Conservation (phyloP, 64 coral and sea anemone genomes). For the Hydrozoanthus tunicans region DNA sequence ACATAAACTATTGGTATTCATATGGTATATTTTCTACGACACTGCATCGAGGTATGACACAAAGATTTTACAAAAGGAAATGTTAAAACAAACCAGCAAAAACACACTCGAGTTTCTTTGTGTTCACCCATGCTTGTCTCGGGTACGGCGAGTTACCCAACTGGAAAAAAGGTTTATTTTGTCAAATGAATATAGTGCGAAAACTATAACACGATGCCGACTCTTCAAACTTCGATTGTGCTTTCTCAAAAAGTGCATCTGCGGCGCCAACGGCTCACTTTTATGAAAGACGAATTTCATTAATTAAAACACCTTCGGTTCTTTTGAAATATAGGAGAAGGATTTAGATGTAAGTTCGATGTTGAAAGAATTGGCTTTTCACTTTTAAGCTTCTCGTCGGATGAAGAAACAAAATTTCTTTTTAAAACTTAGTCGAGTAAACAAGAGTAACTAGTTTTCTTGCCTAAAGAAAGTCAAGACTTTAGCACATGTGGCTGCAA, state of each 20-base stretch:
- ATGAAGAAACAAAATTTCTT: neutral
- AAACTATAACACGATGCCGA: constrained; percentile 48
- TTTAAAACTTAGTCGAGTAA: neutral
- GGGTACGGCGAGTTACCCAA: neutral
- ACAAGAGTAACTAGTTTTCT: too few relatives aligned
- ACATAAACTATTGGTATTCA: neutral
- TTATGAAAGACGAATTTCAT: constrained; percentile 64
- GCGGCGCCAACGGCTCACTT: constrained; percentile 60
- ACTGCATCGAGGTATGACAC: neutral
- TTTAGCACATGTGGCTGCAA: constrained; percentile 13
- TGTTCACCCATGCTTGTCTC: neutral
- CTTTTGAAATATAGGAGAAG: constrained; percentile 67
- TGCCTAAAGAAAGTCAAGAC: neutral
- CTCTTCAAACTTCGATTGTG: constrained; percentile 73
- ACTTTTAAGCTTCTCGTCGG: neutral
- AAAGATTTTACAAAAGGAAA: constrained; percentile 43
- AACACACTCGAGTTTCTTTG: constrained; percentile 14
- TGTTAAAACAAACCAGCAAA: constrained; percentile 12
- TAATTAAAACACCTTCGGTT: constrained; percentile 75
- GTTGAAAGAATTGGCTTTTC: neutral
- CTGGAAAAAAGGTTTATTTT: constrained; percentile 61
- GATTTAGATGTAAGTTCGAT: constrained; percentile 20
- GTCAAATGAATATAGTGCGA: constrained; percentile 27
- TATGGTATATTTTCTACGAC: neutral
- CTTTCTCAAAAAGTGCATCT: constrained; percentile 66